Conservation (phyloP, 2,888 invertebrate genomes). For the Lamproptera curius region DNA sequence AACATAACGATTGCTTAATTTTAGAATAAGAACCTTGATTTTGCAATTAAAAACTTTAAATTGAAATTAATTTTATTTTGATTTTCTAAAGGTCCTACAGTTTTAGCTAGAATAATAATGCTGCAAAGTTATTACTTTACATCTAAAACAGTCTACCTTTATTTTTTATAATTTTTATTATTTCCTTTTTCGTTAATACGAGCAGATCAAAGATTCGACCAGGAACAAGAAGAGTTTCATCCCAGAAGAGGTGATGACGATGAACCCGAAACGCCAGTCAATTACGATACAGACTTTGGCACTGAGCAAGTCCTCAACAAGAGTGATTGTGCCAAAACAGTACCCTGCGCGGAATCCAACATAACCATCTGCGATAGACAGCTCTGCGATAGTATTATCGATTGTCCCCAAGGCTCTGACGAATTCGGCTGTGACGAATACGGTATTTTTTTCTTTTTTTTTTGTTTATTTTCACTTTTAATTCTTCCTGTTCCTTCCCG, state of each 20-base stretch:
- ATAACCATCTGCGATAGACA: conserved; percentile 29
- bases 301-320: not conserved
- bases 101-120: too few species aligned
- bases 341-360: conserved; percentile 14
- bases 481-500: too few species aligned
- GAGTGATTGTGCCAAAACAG: not conserved
- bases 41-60: too few species aligned
- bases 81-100: too few species aligned
- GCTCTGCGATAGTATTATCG: conserved; percentile 29
- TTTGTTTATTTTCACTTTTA: not conserved
- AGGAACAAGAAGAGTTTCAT: not conserved
- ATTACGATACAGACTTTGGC: not conserved
- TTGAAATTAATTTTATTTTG: too few species aligned
- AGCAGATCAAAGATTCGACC: not conserved
- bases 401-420: conserved; percentile 38
- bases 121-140: too few species aligned
- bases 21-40: too few species aligned
- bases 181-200: not conserved
- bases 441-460: not conserved
- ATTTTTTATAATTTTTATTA: not conserved
- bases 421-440: conserved; percentile 26
- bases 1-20: too few species aligned
- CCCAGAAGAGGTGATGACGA: conserved; percentile 5
- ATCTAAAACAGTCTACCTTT: not conserved
- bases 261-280: not conserved